Evolutionary conservation across 2,797 vertebrate genomes (phyloP).

Genomic region (Rhabdophis nuchalis): DNA sequence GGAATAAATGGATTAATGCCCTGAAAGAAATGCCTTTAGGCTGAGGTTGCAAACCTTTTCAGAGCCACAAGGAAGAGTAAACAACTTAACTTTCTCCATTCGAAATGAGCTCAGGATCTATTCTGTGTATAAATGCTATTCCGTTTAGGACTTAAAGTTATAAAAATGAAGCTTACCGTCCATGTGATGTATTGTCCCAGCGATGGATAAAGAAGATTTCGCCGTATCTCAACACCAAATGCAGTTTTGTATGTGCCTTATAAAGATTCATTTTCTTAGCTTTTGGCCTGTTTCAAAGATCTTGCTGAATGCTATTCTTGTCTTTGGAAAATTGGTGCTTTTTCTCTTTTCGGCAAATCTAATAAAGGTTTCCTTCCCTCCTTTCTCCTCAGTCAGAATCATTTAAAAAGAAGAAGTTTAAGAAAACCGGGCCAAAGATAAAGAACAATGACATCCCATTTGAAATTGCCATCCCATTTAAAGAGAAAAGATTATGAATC

Average conservation of each 20-base stretch:
- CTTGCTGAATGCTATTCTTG: background rate
- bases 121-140: slow-evolving; percentile 11
- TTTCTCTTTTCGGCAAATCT: background rate
- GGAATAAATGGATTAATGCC: slow-evolving; percentile 14
- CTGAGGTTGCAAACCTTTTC: background rate
- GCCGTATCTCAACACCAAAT: background rate
- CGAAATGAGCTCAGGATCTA: background rate
- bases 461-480: background rate
- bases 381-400: background rate
- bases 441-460: background rate
- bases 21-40: background rate
- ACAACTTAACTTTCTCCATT: background rate
- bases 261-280: background rate
- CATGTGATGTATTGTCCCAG: background rate
- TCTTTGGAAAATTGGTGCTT: background rate
- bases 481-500: background rate
- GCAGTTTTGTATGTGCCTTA: background rate
- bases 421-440: background rate
- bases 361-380: background rate
- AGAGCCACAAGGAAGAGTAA: background rate
- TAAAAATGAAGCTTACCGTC: background rate
- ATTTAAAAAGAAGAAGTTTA: background rate
- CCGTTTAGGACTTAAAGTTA: background rate
- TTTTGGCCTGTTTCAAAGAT: background rate
- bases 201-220: background rate